Evolutionary conservation across 2,888 invertebrate genomes (phyloP).

Genomic region (Acrobeloides nanus): DNA sequence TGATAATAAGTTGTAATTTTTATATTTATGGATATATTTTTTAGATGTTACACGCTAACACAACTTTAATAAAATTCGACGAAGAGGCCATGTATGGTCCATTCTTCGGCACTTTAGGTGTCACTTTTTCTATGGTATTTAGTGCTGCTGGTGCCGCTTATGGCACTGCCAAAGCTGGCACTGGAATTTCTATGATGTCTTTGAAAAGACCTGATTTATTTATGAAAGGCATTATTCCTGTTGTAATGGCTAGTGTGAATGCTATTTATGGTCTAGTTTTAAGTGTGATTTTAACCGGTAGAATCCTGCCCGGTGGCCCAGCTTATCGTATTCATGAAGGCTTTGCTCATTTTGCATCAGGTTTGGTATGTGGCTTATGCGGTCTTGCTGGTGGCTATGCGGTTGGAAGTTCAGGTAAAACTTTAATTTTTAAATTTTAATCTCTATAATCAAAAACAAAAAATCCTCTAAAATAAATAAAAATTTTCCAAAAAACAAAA

Average conservation of each 20-base stretch:
- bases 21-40: too few relatives aligned
- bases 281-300: constrained; percentile 91
- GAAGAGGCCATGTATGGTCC: constrained; percentile 69
- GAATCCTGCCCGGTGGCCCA: constrained; percentile 24
- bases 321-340: constrained; percentile 60
- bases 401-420: constrained; percentile 49
- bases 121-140: constrained; percentile 87
- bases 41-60: too few relatives aligned
- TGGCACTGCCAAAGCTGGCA: constrained; percentile 98
- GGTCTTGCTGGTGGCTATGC: constrained; percentile 51
- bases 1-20: too few relatives aligned
- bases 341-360: constrained; percentile 93
- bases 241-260: constrained; percentile 74
- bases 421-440: too few relatives aligned
- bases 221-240: constrained; percentile 99
- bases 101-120: constrained; percentile 99
- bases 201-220: constrained; percentile 99
- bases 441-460: too few relatives aligned
- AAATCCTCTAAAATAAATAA: too few relatives aligned
- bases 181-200: constrained; percentile 99
- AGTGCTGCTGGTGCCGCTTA: constrained; percentile 58
- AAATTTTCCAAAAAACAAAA: too few relatives aligned
- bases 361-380: constrained; percentile 57
- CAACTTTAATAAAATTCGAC: too few relatives aligned
- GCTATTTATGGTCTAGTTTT: constrained; percentile 99